Evolutionary conservation across 2,113 vertebrate genomes (phyloP), one percentile per base, ranked within the genome.

Genomic region (Notechis scutatus): DNA sequence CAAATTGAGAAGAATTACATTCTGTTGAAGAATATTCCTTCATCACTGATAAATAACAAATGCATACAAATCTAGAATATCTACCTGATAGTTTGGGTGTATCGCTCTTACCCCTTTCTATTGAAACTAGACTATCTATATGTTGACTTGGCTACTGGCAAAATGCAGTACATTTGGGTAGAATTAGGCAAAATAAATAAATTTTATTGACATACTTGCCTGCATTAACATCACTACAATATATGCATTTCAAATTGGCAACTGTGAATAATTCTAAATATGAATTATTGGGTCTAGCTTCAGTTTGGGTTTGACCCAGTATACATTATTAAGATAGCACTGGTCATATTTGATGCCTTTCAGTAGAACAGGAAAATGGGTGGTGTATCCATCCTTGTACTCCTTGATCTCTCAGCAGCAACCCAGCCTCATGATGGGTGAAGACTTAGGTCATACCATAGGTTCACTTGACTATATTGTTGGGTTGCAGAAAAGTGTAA

Each of bases 391-490:
- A 69, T 15, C 29, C 5, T 69, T 69, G 14, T 69, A 29, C 29
- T 14, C 64, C 29, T 69, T 69, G 64, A 69, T 69, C 12, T 69
- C 12, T 69, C 29, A 69, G 29, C 4, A 69, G 64, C 29, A 69
- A 34, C 29, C 5, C 29, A 69, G 12, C 64, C 14, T 69, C 1
- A 34, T 69, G 14, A 69, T 2, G 12, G 29, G 12, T 18, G 64
- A 69, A 69, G 14, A 69, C 14, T 14, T 69, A n/a, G 12, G 29
- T 69, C 12, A 94, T 45, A 69, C 93, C 94, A 95, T 24, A 45
- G 90, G 52, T 18, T 92, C 74, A 59, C 91, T 95, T 94, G 85
- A 94, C 69, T 50, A 91, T 21, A 10, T 87, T 93, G 10, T 54
- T 52, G 21, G 12, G 15, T 29, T 6, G 12, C 15, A 18, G n/a